phyloP scores from a whole-genome alignment of 2,113 vertebrate species.

The Gallinago jamesoni region DNA sequence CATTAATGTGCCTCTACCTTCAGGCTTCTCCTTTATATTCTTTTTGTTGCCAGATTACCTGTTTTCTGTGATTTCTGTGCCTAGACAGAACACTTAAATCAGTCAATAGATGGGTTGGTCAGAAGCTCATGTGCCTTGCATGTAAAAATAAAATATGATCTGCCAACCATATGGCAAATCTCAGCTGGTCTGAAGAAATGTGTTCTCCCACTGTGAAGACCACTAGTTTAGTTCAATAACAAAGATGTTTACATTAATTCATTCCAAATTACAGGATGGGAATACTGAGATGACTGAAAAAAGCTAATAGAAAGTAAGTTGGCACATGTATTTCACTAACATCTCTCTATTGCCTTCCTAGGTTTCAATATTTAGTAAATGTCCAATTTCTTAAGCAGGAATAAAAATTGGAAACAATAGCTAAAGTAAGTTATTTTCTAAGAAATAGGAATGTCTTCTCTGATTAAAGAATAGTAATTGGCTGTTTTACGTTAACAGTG shows the following conservation, averaged over 20 bases:
- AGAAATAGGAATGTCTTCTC: slow-evolving; percentile 55
- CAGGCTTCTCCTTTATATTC: background rate
- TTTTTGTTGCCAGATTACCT: background rate
- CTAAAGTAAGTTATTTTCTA: slow-evolving; percentile 51
- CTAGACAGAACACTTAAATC: background rate
- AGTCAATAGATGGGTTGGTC: background rate
- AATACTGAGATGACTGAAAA: slow-evolving; percentile 28
- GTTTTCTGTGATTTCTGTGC: background rate
- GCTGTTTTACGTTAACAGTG: slow-evolving; percentile 42
- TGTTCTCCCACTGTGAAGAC: background rate
- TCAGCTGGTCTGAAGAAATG: background rate
- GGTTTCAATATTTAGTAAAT: slow-evolving; percentile 49
- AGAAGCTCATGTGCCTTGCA: background rate
- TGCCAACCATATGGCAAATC: background rate
- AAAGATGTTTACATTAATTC: background rate
- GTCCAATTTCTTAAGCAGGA: slow-evolving; percentile 45
- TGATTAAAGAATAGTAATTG: slow-evolving; percentile 69
- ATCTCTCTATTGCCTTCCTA: background rate
- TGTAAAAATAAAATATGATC: background rate
- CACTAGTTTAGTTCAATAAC: background rate
- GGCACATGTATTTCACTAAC: background rate
- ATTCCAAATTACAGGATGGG: slow-evolving; percentile 6
- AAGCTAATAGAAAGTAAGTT: slow-evolving; percentile 38
- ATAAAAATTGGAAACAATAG: slow-evolving; percentile 61
- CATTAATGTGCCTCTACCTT: background rate